A percentile compares a stretch with the other conserved stretches of the same genome.
These are phyloP conservation scores for Odontocolon sp. DNA, from an alignment of 2,888 invertebrate genomes.

Conservation along the genomic window DNA sequence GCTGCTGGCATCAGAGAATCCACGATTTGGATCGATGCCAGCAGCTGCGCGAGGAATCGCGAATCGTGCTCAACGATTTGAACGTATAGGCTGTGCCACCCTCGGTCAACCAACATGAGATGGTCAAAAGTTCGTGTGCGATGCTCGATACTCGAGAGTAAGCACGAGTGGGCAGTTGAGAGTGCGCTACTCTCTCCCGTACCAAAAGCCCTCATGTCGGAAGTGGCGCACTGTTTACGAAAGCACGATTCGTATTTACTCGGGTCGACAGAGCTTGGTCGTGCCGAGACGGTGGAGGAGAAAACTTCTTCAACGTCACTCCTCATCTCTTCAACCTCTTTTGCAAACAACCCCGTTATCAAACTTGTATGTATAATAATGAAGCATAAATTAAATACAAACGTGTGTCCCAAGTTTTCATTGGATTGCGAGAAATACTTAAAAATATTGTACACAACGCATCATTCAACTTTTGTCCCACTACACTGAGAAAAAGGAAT, in stretches of 20 bases:
- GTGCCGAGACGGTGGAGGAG: not conserved
- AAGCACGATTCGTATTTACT: constrained; percentile 44
- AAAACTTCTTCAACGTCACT: no score
- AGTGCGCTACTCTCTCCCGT: constrained; percentile 1
- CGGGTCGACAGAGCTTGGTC: no score
- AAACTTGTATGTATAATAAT: not conserved
- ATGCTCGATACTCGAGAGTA: constrained; percentile 7
- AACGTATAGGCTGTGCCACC: not conserved
- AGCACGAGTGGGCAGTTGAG: constrained; percentile 22
- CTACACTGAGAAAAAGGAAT: no score
- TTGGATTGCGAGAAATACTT: no score
- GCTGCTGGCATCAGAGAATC: constrained; percentile 20
- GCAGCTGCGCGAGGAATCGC: constrained; percentile 29
- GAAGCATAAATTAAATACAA: not conserved
- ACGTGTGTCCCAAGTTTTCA: no score
- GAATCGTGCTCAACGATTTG: constrained; percentile 24
- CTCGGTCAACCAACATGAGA: not conserved
- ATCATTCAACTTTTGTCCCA: no score
- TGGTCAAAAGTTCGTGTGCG: constrained; percentile 25
- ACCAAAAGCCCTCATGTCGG: no score
- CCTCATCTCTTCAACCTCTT: no score
- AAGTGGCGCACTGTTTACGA: constrained; percentile 32
- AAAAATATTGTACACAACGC: no score
- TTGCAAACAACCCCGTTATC: not conserved
- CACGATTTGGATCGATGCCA: constrained; percentile 54